Evolutionary conservation across 2,113 vertebrate genomes (phyloP), one percentile per base, ranked within the genome.

Genomic region (Ochotona princeps): DNA sequence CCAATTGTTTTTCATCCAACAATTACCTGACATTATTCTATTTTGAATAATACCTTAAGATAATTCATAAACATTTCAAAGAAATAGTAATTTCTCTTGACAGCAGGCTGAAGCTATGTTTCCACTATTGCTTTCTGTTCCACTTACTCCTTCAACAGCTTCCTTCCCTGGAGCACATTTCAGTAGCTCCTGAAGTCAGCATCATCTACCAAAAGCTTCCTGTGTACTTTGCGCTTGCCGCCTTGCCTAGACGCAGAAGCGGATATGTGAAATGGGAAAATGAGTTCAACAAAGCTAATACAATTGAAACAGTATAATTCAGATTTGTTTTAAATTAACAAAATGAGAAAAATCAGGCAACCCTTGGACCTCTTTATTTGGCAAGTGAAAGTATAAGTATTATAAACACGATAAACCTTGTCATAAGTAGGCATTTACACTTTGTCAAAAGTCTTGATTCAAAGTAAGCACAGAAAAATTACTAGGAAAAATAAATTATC

Each of bases 51-150:
- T 17, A 51, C 26, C 28, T 54, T 47, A 72, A 47, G 78, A 81
- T 65, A 82, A 72, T 30, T 76, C 28, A 93, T 54, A 87, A 75
- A 49, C n/a, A 26, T 32, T 82, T 86, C 78, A 86, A 69, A 61
- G 69, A 95, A 28, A 49, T 92, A 75, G 69, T 54, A 66, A 78
- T 78, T 74, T 88, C 23, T 57, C 78, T 84, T 30, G 54, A 61
- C 91, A 87, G 80, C 47, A 74, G 92, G 92, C 8, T 38, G 51
- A 79, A 87, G 73, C 18, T 23, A 78, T 49, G 25, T 1, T 21
- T 25, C 38, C 49, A 4, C 32, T 60, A 30, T 78, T 35, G 66
- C 30, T 79, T 44, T 7, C 21, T 54, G 47, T 5, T 23, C 65
- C 25, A 83, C 12, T 61, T 13, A 35, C 20, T 47, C 21, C 70